A percentile compares a stretch with the other conserved stretches of the same genome.
phyloP scores from a whole-genome alignment of 2,888 invertebrate genomes.

The Dolichomitus sp. region DNA sequence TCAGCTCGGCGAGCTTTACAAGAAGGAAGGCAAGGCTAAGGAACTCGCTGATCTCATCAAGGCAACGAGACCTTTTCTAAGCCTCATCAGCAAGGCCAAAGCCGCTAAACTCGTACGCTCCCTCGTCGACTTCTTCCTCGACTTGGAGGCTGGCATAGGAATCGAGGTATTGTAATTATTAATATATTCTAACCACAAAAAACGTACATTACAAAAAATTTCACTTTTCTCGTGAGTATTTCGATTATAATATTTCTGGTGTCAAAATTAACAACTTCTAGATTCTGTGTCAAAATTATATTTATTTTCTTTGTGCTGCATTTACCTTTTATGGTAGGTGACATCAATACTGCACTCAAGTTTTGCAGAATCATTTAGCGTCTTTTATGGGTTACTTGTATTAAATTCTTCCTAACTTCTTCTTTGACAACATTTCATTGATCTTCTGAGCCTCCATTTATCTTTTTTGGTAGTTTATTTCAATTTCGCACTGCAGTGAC shows the following conservation, averaged over 20 bases:
- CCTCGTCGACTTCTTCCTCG: slow-evolving; percentile 98
- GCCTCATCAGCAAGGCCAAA: slow-evolving; percentile 98
- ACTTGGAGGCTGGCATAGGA: slow-evolving; percentile 98
- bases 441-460: not conserved
- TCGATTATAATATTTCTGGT: not conserved
- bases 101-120: slow-evolving; percentile 99
- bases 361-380: too few species aligned
- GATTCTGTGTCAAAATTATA: not conserved
- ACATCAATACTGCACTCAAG: not conserved
- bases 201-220: not conserved
- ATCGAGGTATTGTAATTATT: slow-evolving; percentile 89
- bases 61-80: slow-evolving; percentile 97
- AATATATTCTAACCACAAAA: slow-evolving; percentile 2
- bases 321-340: not conserved
- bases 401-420: not conserved
- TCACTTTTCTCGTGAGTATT: not conserved
- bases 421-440: not conserved
- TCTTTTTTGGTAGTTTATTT: not conserved
- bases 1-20: slow-evolving; percentile 96
- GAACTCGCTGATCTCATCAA: slow-evolving; percentile 97
- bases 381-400: too few species aligned
- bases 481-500: slow-evolving; percentile 32
- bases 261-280: not conserved
- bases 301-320: not conserved
- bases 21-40: slow-evolving; percentile 97